These are phyloP conservation scores for Platorchestia sp. DNA, from an alignment of 1,140 invertebrate genomes.

Conservation along the genomic window DNA sequence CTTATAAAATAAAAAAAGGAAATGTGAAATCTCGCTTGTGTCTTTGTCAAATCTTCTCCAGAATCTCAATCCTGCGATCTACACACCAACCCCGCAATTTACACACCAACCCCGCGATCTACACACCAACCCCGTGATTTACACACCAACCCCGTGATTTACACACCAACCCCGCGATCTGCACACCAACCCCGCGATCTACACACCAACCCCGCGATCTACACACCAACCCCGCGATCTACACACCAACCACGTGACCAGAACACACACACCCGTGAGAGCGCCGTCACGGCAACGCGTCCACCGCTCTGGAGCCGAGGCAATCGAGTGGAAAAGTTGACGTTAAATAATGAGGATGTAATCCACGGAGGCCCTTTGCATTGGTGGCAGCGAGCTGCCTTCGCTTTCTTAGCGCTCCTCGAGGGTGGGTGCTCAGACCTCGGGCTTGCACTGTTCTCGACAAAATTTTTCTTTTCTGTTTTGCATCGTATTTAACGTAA, in stretches of 20 bases:
- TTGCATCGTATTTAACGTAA: no score
- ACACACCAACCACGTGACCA: not conserved
- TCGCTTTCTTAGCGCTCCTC: not conserved
- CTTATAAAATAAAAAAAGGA: no score
- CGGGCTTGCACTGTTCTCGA: no score
- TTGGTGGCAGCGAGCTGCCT: not conserved
- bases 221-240: not conserved
- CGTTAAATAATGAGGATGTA: slow-evolving; percentile 50
- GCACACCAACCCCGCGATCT: not conserved
- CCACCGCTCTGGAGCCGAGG: not conserved
- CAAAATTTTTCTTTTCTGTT: no score
- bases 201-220: not conserved
- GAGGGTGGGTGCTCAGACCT: not conserved
- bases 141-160: not conserved
- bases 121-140: not conserved
- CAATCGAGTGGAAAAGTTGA: slow-evolving; percentile 51
- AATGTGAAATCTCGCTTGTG: no score
- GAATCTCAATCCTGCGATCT: not conserved
- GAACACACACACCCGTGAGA: not conserved
- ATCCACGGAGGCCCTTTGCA: slow-evolving; percentile 9
- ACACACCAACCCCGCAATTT: not conserved
- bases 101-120: not conserved
- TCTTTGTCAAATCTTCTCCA: no score
- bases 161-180: not conserved
- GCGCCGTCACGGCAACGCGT: not conserved